These are phyloP conservation scores for Geophilus truncorum DNA, from an alignment of 2,888 invertebrate genomes.

Conservation along the genomic window DNA sequence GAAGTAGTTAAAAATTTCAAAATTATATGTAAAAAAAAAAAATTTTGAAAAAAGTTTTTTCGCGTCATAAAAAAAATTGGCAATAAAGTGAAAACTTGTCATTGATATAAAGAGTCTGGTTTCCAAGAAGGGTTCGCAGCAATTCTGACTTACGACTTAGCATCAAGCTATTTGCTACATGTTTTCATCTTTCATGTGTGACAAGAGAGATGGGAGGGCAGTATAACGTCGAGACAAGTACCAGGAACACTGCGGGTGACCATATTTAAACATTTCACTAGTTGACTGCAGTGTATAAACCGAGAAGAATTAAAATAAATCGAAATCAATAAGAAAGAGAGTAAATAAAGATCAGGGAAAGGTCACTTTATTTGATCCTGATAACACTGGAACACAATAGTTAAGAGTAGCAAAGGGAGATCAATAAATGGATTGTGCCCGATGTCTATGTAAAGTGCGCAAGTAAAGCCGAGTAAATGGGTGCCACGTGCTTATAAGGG, in stretches of 20 bases:
- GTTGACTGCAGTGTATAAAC: background rate
- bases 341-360: background rate
- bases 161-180: conserved; percentile 15
- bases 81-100: background rate
- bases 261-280: background rate
- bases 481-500: background rate
- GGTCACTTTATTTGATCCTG: background rate
- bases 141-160: background rate
- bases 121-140: background rate
- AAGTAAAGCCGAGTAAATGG: background rate
- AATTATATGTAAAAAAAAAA: no score
- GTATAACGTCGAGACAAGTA: background rate
- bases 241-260: background rate
- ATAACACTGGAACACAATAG: background rate
- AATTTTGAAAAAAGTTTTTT: no score
- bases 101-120: background rate
- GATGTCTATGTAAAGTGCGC: background rate
- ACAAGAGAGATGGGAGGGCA: background rate
- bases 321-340: background rate
- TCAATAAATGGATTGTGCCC: background rate
- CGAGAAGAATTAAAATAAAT: background rate
- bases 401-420: background rate
- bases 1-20: background rate
- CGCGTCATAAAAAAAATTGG: no score
- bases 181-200: conserved; percentile 15